Evolutionary conservation across 2,113 vertebrate genomes (phyloP).

Genomic region (Peromyscus polionotus): DNA sequence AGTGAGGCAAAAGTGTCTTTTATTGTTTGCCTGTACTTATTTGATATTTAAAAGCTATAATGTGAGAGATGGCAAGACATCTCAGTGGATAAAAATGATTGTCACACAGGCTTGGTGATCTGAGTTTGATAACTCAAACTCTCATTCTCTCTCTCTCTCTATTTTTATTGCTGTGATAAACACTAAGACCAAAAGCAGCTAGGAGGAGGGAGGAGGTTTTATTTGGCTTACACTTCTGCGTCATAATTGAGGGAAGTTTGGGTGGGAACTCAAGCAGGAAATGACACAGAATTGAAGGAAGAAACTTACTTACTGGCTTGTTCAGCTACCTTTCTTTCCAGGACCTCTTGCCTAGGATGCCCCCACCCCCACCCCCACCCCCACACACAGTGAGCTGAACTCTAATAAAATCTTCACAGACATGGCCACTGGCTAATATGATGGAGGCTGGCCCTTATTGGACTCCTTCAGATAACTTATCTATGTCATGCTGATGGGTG

Average conservation of each 20-base stretch:
- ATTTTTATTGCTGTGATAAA: background rate
- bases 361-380: background rate
- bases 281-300: background rate
- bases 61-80: background rate
- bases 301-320: background rate
- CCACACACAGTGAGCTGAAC: background rate
- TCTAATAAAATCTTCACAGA: background rate
- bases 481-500: background rate
- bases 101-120: background rate
- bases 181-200: background rate
- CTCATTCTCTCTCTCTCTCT: background rate
- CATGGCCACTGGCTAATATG: background rate
- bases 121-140: background rate
- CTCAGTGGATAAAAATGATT: background rate
- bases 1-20: background rate
- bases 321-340: background rate
- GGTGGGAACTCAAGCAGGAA: background rate
- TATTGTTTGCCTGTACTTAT: background rate
- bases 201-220: background rate
- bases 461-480: background rate
- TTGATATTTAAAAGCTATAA: background rate
- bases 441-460: background rate
- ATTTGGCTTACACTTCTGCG: background rate
- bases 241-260: background rate
- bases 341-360: background rate